A percentile compares a stretch with the other conserved stretches of the same genome.
These are phyloP conservation scores for Eupelmus urozonus DNA, from an alignment of 2,888 invertebrate species.

Conservation along the genomic window DNA sequence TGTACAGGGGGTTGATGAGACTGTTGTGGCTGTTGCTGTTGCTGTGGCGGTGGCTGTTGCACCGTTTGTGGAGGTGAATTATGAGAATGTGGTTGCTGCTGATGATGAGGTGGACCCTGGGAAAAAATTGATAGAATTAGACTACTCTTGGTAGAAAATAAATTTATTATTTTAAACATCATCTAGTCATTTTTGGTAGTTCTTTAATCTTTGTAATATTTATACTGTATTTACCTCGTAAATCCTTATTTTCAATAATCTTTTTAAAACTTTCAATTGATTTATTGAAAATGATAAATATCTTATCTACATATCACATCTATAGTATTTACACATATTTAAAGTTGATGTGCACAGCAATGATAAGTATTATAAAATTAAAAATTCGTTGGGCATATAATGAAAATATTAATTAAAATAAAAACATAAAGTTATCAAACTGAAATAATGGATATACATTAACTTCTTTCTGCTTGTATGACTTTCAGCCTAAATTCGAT, in stretches of 20 bases:
- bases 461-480: too few relatives aligned
- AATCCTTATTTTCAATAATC: not conserved
- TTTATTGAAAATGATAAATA: too few relatives aligned
- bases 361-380: too few relatives aligned
- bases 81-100: conserved; percentile 62
- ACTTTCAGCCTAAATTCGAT: too few relatives aligned
- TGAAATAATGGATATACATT: too few relatives aligned
- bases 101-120: conserved; percentile 54
- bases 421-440: too few relatives aligned
- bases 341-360: too few relatives aligned
- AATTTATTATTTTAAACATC: not conserved
- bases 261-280: not conserved
- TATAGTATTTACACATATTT: too few relatives aligned
- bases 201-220: not conserved
- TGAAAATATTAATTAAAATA: too few relatives aligned
- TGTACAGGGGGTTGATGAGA: conserved; percentile 70
- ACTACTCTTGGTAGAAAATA: not conserved
- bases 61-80: conserved; percentile 62
- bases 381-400: too few relatives aligned
- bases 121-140: conserved; percentile 15
- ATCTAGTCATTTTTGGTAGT: too few relatives aligned
- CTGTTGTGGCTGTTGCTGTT: conserved; percentile 67
- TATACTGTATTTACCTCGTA: not conserved
- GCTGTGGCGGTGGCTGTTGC: conserved; percentile 65
- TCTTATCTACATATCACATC: too few relatives aligned